Percentiles rank a stretch among this genome's conserved stretches.
Evolutionary conservation across 2,797 vertebrate species (phyloP).

Genomic region (Hephaestus fuliginosus): DNA sequence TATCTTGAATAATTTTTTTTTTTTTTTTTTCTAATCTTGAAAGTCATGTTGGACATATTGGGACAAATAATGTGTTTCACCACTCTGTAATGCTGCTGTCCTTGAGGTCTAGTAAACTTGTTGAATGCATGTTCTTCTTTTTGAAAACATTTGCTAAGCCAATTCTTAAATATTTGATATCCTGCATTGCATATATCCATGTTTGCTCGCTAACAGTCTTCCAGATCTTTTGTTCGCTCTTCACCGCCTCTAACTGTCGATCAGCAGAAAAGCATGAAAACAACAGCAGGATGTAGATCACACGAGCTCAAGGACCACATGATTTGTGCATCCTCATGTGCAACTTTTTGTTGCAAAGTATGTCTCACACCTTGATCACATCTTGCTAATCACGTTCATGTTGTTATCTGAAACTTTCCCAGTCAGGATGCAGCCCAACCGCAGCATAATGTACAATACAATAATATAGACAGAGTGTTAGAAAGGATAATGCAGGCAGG

Average conservation of each 20-base stretch:
- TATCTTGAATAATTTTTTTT: not conserved
- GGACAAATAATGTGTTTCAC: not conserved
- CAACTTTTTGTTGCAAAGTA: not conserved
- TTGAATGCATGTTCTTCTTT: not conserved
- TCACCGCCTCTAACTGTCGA: not conserved
- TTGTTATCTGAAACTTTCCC: not conserved
- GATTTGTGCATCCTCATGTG: not conserved
- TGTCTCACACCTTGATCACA: not conserved
- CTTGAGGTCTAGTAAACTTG: not conserved
- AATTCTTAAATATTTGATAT: not conserved
- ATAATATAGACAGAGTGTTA: not conserved
- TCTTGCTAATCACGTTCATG: not conserved
- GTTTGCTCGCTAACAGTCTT: not conserved
- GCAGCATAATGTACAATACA: not conserved
- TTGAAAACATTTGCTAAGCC: not conserved
- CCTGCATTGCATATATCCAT: not conserved
- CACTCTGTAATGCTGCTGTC: not conserved
- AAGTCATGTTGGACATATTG: slow-evolving; percentile 3
- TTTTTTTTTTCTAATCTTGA: not conserved
- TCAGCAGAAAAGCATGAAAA: not conserved
- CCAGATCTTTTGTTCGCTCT: not conserved
- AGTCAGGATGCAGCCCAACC: not conserved
- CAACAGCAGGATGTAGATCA: not conserved
- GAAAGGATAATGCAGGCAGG: not conserved
- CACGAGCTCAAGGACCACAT: too few relatives aligned